Base-by-base conservation (phyloP, 2,113 vertebrate genomes). In the Nansenia antarctica region DNA sequence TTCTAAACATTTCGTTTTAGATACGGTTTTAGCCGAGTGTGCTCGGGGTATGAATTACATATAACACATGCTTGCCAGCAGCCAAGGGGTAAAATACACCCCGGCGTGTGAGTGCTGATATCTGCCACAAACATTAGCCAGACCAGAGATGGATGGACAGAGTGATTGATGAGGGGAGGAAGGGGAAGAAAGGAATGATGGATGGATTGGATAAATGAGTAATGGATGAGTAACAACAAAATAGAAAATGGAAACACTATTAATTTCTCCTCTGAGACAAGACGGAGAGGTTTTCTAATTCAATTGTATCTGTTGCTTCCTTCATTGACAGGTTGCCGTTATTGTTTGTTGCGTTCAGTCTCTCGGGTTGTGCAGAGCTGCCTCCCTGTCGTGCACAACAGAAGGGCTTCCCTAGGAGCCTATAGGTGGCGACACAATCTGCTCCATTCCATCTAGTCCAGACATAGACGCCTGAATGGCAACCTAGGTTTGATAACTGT, bases 81-180 rank as follows among this genome's bases (percentile, higher is more conserved):
- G 52, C 37, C 12, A 9, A 11, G 7, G 27, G 5, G 55, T 58
- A 30, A 58, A 30, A n/a, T 5, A 5, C 4, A 37, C 35, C 35
- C 11, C 15, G n/a, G 70, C 69, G 60, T 55, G 65, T 55, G 75
- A 65, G 63, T 74, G 74, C 70, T 72, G 67, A 75, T 65, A 67
- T 64, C 71, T 78, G 67, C 67, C 70, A 66, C 45, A 49, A 57
- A 49, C 69, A 62, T 58, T 66, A 78, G 76, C 70, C 61, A 64
- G 31, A 15, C 42, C 15, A 37, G 45, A 54, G 52, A 69, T 62
- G 62, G 66, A 82, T 62, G 73, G 80, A 70, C 45, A 70, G 59
- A 69, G 72, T 76, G 73, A 79, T 76, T 72, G 80, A 82, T 76
- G 80, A 76, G 64, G 30, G 58, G 61, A 49, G 69, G 70, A 65